phyloP scores from a whole-genome alignment of 2,888 invertebrate genomes.

The Sinodicranocentrus sp. region DNA sequence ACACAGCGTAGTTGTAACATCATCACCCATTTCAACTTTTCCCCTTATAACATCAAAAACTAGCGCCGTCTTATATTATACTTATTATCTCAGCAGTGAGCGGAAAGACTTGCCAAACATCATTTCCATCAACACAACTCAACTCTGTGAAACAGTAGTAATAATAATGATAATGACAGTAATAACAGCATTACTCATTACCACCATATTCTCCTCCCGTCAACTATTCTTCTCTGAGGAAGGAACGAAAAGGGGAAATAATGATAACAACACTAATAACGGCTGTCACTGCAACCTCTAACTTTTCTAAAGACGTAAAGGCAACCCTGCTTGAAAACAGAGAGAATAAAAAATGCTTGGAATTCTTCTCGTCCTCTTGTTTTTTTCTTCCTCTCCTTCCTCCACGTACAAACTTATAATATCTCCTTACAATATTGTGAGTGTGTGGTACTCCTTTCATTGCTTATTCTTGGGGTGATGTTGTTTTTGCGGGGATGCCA shows the following conservation, averaged over 20 bases:
- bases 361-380: constrained; percentile 29
- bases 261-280: constrained; percentile 46
- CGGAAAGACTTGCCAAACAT: no score
- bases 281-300: constrained; percentile 32
- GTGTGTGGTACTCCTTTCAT: constrained; percentile 14
- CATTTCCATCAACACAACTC: no score
- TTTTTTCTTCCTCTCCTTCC: neutral
- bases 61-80: no score
- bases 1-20: no score
- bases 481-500: constrained; percentile 1
- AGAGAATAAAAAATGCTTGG: constrained; percentile 39
- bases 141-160: constrained; percentile 25
- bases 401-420: neutral
- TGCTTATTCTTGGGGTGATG: constrained; percentile 10
- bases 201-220: constrained; percentile 5
- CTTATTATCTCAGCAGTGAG: no score
- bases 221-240: constrained; percentile 24
- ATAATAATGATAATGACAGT: constrained; percentile 36
- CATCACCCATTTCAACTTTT: no score
- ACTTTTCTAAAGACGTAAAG: constrained; percentile 12
- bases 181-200: constrained; percentile 39
- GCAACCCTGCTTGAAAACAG: neutral
- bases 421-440: neutral
- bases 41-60: no score
- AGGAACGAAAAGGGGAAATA: constrained; percentile 17